These are phyloP conservation scores for Ceyx melanurus DNA, from an alignment of 2,113 vertebrate species.

Conservation along the genomic window DNA sequence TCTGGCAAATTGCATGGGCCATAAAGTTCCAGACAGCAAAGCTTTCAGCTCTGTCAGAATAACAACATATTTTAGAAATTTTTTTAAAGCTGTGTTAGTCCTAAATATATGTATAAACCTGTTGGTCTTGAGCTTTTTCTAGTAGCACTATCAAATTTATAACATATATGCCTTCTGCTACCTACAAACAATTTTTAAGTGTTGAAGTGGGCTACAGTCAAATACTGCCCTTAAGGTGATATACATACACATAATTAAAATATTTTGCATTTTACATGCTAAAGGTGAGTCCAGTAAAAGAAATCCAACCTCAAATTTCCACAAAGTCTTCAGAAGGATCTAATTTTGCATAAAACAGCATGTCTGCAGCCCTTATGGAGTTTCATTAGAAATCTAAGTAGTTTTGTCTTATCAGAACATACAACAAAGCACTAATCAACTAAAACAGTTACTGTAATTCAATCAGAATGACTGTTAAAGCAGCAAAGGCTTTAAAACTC, in stretches of 20 bases:
- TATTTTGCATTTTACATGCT: neutral
- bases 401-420: neutral
- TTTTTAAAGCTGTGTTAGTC: neutral
- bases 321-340: neutral
- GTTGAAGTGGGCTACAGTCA: neutral
- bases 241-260: neutral
- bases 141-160: neutral
- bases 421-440: neutral
- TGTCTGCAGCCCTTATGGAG: neutral
- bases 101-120: neutral
- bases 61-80: neutral
- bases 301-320: neutral
- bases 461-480: slow-evolving; percentile 8
- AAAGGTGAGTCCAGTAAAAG: neutral
- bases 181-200: neutral
- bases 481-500: neutral
- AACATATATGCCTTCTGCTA: neutral
- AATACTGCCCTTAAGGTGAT: neutral
- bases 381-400: slow-evolving; percentile 5
- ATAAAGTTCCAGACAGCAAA: neutral
- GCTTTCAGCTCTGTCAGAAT: neutral
- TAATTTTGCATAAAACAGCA: neutral
- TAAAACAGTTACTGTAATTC: neutral
- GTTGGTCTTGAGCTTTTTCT: neutral
- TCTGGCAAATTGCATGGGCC: neutral